Percentiles rank a stretch among this genome's conserved stretches.
Conservation (phyloP, 2,797 vertebrate species). For the Phylloscopus collybita region DNA sequence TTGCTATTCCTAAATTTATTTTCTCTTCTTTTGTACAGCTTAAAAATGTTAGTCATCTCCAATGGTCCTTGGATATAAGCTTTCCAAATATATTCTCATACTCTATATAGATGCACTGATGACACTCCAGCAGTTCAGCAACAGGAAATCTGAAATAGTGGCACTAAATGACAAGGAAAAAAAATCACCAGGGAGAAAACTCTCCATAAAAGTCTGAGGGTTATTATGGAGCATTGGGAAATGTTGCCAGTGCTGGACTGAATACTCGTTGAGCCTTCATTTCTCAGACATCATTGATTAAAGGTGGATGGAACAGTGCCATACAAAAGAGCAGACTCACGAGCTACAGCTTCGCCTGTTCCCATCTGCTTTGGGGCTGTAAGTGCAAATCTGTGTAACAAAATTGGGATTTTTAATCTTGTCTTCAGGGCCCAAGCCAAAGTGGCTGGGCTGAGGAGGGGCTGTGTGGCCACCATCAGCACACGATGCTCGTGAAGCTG, state of each 20-base stretch:
- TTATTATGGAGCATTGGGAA: constrained; percentile 44
- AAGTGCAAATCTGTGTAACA: not conserved
- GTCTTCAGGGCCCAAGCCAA: not conserved
- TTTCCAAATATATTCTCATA: constrained; percentile 76
- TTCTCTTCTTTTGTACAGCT: constrained; percentile 65
- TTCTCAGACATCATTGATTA: constrained; percentile 33
- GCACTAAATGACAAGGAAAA: constrained; percentile 62
- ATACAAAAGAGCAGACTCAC: constrained; percentile 10
- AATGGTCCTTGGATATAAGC: constrained; percentile 77
- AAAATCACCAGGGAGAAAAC: constrained; percentile 60
- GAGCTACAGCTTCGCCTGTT: not conserved
- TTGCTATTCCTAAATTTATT: constrained; percentile 76
- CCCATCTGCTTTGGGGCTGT: not conserved
- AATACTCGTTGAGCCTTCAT: not conserved
- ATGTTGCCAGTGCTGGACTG: constrained; percentile 26
- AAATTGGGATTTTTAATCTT: not conserved
- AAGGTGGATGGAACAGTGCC: constrained; percentile 39
- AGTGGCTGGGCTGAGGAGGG: not conserved
- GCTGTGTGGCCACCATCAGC: not conserved
- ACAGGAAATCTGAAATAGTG: constrained; percentile 68
- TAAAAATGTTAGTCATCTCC: constrained; percentile 78
- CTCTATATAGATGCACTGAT: constrained; percentile 73
- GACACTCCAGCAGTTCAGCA: constrained; percentile 63
- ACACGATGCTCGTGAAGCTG: not conserved
- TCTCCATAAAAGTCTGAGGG: constrained; percentile 37